These are phyloP conservation scores for Entomobrya multifasciata DNA, from an alignment of 2,888 invertebrate species.

Conservation along the genomic window DNA sequence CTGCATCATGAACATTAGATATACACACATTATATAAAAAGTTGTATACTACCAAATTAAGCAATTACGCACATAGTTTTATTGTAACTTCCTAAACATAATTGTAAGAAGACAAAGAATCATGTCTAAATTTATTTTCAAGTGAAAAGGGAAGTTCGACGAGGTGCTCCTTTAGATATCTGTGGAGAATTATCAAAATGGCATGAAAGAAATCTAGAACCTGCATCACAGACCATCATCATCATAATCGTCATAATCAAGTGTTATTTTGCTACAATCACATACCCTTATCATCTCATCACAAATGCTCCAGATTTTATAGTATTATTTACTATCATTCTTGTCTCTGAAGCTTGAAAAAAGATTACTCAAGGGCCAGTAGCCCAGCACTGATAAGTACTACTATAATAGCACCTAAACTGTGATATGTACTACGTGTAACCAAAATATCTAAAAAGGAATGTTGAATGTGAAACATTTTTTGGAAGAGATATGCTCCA, in stretches of 20 bases:
- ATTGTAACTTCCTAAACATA: not conserved
- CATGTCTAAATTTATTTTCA: too few relatives aligned
- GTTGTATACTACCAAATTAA: too few relatives aligned
- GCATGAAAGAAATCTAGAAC: slow-evolving; percentile 11
- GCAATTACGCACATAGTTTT: slow-evolving; percentile 24
- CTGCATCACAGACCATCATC: slow-evolving; percentile 3
- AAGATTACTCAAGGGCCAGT: slow-evolving; percentile 51
- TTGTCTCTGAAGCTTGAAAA: slow-evolving; percentile 4
- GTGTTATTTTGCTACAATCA: slow-evolving; percentile 56
- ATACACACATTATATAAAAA: too few relatives aligned
- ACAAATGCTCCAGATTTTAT: slow-evolving; percentile 40
- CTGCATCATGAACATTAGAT: slow-evolving; percentile 6
- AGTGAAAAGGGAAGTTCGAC: too few relatives aligned
- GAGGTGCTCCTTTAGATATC: not conserved
- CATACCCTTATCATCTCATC: slow-evolving; percentile 46
- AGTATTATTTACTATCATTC: too few relatives aligned
- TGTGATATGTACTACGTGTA: not conserved
- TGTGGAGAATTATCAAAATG: slow-evolving; percentile 20
- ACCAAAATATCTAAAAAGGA: slow-evolving; percentile 46
- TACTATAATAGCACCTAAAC: slow-evolving; percentile 31
- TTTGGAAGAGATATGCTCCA: slow-evolving; percentile 54
- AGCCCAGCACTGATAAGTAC: slow-evolving; percentile 67
- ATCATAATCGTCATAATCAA: slow-evolving; percentile 48
- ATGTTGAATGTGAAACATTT: slow-evolving; percentile 63
- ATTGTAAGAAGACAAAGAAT: not conserved